Conservation (phyloP, 2,888 invertebrate genomes). For the Trissolcus japonicus region DNA sequence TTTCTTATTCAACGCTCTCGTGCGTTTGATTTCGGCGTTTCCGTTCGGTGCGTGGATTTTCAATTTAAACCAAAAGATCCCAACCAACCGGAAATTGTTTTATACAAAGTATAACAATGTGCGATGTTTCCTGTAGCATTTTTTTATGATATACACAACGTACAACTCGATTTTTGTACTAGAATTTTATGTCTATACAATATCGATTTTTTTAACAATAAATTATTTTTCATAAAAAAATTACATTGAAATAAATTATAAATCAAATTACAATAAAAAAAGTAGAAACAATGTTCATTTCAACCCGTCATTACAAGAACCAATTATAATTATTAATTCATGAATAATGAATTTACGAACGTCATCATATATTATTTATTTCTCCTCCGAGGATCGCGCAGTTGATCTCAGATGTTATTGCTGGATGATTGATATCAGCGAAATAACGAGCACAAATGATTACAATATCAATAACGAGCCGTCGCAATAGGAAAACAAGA, state of each 20-base stretch:
- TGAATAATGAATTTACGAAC: neutral
- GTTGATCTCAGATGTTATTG: slow-evolving; percentile 21
- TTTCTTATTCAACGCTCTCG: slow-evolving; percentile 63
- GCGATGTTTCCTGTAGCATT: slow-evolving; percentile 1
- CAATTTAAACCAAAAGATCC: slow-evolving; percentile 60
- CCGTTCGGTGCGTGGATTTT: slow-evolving; percentile 63
- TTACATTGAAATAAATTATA: too few species aligned
- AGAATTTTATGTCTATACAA: slow-evolving; percentile 6
- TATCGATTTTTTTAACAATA: too few species aligned
- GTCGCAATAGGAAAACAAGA: slow-evolving; percentile 35
- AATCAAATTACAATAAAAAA: too few species aligned
- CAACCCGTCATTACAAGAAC: too few species aligned
- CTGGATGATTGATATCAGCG: slow-evolving; percentile 32
- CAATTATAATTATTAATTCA: too few species aligned
- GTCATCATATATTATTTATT: slow-evolving; percentile 14
- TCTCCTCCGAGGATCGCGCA: slow-evolving; percentile 18
- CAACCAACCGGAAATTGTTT: slow-evolving; percentile 51
- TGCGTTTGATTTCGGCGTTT: slow-evolving; percentile 61
- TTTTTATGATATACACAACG: slow-evolving; percentile 17
- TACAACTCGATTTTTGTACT: slow-evolving; percentile 21
- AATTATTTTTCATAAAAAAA: too few species aligned
- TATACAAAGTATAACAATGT: slow-evolving; percentile 39
- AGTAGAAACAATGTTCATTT: too few species aligned
- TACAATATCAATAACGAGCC: slow-evolving; percentile 48
- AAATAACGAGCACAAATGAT: slow-evolving; percentile 41